Evolutionary conservation across 2,888 invertebrate species (phyloP), one percentile per base, ranked within the genome.

Genomic region (Habrosyne pyritoides): DNA sequence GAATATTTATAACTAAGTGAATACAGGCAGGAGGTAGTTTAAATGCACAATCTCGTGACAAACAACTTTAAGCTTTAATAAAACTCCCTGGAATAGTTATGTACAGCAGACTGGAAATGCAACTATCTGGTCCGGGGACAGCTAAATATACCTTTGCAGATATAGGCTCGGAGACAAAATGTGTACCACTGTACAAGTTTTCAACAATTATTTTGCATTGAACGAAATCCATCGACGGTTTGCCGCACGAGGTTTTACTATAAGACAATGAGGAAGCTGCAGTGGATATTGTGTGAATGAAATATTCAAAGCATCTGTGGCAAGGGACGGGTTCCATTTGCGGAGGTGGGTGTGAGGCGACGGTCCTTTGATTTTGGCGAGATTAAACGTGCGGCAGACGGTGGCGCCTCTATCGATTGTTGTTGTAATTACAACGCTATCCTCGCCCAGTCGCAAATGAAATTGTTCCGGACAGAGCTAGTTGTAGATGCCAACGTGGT

Each of bases 371-470:
- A 89, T 91, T 92, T 87, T 84, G 85, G 87, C 87, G 91, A 92
- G 91, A 89, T 90, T 92, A 92, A 91, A 89, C 93, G 91, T 91
- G 93, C 91, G 88, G 89, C 91, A 89, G 91, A 91, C 92, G 91
- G 92, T 90, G 91, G 91, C 91, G 90, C 88, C 88, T 89, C 89
- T 90, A 93, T 93, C 92, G 93, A 93, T 93, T 92, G 93, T 92
- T 92, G 93, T 92, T 90, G 89, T 91, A 93, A 92, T 93, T 92
- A 93, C 89, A 87, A 85, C 90, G 89, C 89, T 90, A 89, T 92
- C 83, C 88, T 91, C 91, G 89, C 88, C 86, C 92, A 91, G 88
- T 91, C 88, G 90, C 91, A 92, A 92, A 92, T 91, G 91, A 92
- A 92, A 92, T 92, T 92, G 91, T 92, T 92, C 90, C 89, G 89